A percentile compares a stretch with the other conserved stretches of the same genome.
Conservation (phyloP, 2,113 vertebrate species). For the Neotragus moschatus region DNA sequence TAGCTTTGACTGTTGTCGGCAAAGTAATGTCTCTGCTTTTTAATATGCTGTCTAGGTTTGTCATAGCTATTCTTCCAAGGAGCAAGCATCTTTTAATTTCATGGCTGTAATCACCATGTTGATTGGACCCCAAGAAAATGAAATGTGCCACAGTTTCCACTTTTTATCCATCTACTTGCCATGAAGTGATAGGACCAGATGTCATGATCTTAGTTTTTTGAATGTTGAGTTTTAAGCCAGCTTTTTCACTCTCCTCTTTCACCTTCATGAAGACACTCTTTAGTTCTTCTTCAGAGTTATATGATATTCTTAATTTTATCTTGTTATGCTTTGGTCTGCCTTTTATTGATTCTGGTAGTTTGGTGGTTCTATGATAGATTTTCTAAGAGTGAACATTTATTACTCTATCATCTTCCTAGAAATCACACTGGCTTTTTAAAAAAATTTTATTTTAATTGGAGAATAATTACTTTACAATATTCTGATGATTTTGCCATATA, state of each 20-base stretch:
- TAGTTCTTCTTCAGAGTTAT: background rate
- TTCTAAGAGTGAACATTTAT: background rate
- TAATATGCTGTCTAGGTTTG: background rate
- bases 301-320: background rate
- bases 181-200: background rate
- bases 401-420: background rate
- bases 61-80: background rate
- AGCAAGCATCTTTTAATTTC: background rate
- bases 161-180: background rate
- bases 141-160: background rate
- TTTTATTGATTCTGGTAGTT: background rate
- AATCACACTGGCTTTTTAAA: background rate
- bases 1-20: background rate
- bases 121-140: background rate
- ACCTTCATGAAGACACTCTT: background rate
- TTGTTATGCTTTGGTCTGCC: background rate
- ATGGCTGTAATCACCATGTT: background rate
- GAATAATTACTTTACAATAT: background rate
- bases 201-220: background rate
- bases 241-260: background rate
- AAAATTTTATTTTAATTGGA: background rate
- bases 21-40: background rate
- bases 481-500: background rate
- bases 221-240: background rate
- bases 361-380: background rate